Evolutionary conservation across 2,888 invertebrate species (phyloP), one percentile per base, ranked within the genome.

Genomic region (Augochlorella aurata): DNA sequence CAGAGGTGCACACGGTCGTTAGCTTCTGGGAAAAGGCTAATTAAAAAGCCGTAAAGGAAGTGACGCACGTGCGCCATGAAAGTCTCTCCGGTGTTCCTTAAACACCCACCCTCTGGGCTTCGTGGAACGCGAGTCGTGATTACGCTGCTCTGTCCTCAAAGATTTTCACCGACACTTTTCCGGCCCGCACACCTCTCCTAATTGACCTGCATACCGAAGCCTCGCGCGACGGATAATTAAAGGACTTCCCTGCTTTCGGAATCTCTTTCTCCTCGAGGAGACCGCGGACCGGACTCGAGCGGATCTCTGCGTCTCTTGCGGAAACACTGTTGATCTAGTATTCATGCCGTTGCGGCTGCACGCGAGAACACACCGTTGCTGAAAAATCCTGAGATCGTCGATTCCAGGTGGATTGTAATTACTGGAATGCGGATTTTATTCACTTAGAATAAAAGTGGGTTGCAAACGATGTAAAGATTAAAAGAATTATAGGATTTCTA

Each of bases 1-100:
- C 65, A 49, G 75, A 71, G 58, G 50, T 65, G 38, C 38, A 16
- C 49, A 47, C 75, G 82, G 83, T 89, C 89, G 89, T 86, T 89
- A 87, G 82, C 82, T 84, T 78, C 85, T 81, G 67, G 86, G 88
- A 83, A 85, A 81, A 85, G 81, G 73, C 87, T 89, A 90, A 89
- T 89, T 89, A 90, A 90, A 89, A 89, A 84, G 86, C 87, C 68
- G 87, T 86, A 86, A 87, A 84, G 90, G 87, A 90, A 90, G 85
- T 85, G 87, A 84, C 83, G 83, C 88, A 78, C 85, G 83, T 86
- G 87, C 80, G 79, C 67, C 45, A 63, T 58, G 84, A 79, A 85
- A 83, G 85, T 86, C 77, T 61, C 47, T 24, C 16, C 58, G 47
- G 52, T 2, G 38, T 63, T 63, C 49, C 49, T 65, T 61, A 18